Evolutionary conservation across 2,113 vertebrate species (phyloP), one percentile per base, ranked within the genome.

Genomic region (Aphyosemion australe): DNA sequence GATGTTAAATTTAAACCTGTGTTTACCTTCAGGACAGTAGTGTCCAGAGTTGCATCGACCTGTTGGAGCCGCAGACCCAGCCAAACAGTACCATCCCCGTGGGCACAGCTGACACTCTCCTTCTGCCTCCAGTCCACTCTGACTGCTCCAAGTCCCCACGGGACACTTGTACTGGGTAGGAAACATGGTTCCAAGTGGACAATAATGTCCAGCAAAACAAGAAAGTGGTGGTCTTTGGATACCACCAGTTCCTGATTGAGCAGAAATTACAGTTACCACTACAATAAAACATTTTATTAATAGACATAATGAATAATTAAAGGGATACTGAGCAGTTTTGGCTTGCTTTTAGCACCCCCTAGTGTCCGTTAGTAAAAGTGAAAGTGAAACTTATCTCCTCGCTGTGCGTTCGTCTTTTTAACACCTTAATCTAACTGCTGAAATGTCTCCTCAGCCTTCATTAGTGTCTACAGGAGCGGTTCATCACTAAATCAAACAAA

Each of bases 201-300:
- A 97, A 83, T 94, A 96, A 85, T 96, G 94, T 14, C 95, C 96
- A 1, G 80, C 76, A 15, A 95, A 94, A 76, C 95, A 96, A 0
- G 78, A 88, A 20, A 86, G 78, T 0, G 94, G 93, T 8, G 94
- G 94, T 13, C 92, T 95, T 85, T 95, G 95, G 46, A 87, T 79
- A 2, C 93, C 94, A 11, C 95, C 95, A 0, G 95, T 94, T 66
- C 93, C 93, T 94, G 64, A 66, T 42, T 53, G 66, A 68, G 10
- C 2, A 72, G n/a, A 68, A 59, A 65, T 37, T 20, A 58, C 0
- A 55, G 6, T 5, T 4, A 37, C 26, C 26, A 26, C 26, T 26
- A 26, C 26, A 26, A 26, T 26, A 26, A 26, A 26, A 26, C 26
- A 26, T 26, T 26, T 2, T 26, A 26, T 1, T 26, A 26, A 26